Conservation (phyloP, 2,797 vertebrate species). For the Chaunax sp. region DNA sequence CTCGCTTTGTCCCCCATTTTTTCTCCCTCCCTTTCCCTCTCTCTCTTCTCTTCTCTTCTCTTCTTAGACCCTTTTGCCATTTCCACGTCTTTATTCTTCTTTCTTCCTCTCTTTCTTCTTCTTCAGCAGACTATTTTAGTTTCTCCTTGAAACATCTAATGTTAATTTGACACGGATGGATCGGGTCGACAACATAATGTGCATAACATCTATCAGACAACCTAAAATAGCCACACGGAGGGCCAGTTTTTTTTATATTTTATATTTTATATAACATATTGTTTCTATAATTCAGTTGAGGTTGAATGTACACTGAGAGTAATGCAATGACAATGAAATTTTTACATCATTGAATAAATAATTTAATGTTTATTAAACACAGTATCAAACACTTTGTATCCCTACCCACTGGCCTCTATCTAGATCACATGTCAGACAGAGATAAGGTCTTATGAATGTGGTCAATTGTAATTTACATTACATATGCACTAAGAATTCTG, state of each 20-base stretch:
- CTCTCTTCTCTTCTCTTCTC: not conserved
- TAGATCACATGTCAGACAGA: not conserved
- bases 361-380: not conserved
- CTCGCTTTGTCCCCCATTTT: not conserved
- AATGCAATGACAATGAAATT: too few relatives aligned
- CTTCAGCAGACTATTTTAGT: too few relatives aligned
- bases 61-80: not conserved
- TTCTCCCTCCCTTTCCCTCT: too few relatives aligned
- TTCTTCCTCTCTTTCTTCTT: not conserved
- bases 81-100: not conserved
- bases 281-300: too few relatives aligned
- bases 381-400: not conserved
- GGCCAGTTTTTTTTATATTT: too few relatives aligned
- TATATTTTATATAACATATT: too few relatives aligned
- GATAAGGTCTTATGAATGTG: not conserved
- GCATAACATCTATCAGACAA: too few relatives aligned
- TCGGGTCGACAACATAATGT: too few relatives aligned
- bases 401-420: not conserved
- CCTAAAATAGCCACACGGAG: too few relatives aligned
- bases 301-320: too few relatives aligned
- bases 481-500: not conserved
- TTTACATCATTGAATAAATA: too few relatives aligned
- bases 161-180: too few relatives aligned
- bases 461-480: conserved; percentile 9
- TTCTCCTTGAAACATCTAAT: not conserved